Percentiles rank a stretch among this genome's conserved stretches.
Conservation (phyloP, 2,113 vertebrate species). For the Heteronetta atricapilla region DNA sequence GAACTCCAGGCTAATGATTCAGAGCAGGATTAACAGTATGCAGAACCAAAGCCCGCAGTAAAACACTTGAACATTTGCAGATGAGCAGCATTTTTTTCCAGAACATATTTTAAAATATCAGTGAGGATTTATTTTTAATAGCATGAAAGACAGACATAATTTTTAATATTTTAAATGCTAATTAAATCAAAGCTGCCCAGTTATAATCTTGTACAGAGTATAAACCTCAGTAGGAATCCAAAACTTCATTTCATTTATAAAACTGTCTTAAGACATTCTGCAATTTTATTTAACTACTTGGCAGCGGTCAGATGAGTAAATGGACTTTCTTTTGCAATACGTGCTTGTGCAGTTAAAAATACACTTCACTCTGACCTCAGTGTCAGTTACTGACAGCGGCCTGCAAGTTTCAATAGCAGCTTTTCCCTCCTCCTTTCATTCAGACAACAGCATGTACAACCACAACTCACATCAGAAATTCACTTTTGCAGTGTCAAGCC, state of each 20-base stretch:
- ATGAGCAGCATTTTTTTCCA: neutral
- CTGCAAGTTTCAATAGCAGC: neutral
- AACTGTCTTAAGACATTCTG: neutral
- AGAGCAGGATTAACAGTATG: neutral
- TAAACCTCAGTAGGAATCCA: neutral
- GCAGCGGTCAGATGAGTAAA: neutral
- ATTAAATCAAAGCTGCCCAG: neutral
- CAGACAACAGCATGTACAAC: neutral
- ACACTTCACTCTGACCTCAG: neutral
- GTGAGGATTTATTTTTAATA: neutral
- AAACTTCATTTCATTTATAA: neutral
- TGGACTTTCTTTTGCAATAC: neutral
- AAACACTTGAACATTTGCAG: neutral
- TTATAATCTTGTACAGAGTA: neutral
- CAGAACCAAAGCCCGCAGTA: neutral
- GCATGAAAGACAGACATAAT: neutral
- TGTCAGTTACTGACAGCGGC: neutral
- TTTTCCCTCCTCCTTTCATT: neutral
- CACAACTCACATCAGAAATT: neutral
- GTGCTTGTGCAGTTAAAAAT: neutral
- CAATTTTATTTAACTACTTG: neutral
- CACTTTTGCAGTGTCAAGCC: neutral
- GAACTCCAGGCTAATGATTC: neutral
- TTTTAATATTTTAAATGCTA: neutral
- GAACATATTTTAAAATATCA: neutral